Evolutionary conservation across 2,797 vertebrate genomes (phyloP).

Genomic region (Xenentodon cancila): DNA sequence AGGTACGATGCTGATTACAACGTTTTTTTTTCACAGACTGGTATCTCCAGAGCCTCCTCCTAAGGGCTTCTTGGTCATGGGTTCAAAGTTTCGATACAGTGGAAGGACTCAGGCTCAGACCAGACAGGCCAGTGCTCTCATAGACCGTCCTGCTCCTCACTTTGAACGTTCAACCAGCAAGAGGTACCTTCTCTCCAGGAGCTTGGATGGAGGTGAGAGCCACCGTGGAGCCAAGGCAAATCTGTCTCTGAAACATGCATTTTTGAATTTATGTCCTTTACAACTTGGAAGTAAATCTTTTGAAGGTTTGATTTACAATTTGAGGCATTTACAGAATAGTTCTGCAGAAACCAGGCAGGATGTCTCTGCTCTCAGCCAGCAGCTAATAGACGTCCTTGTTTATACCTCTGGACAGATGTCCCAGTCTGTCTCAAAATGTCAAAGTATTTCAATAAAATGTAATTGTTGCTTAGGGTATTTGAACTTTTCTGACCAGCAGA

Average conservation of each 20-base stretch:
- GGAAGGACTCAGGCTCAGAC: conserved; percentile 97
- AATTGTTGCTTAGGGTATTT: background rate
- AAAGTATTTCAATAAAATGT: background rate
- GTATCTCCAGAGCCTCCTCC: conserved; percentile 97
- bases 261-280: background rate
- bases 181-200: conserved; percentile 95
- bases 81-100: conserved; percentile 98
- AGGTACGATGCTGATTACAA: background rate
- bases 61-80: conserved; percentile 98
- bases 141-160: conserved; percentile 94
- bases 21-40: conserved; percentile 78
- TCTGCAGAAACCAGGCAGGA: too few relatives aligned
- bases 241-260: too few relatives aligned
- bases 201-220: conserved; percentile 93
- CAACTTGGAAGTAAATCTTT: background rate
- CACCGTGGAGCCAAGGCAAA: background rate
- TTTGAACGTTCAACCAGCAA: conserved; percentile 97
- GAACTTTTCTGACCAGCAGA: conserved; percentile 72
- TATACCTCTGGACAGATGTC: background rate
- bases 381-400: background rate
- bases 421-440: background rate
- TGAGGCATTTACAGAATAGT: too few relatives aligned
- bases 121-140: conserved; percentile 94
- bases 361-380: too few relatives aligned
- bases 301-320: too few relatives aligned